Evolutionary conservation across 2,888 invertebrate species (phyloP), one percentile per base, ranked within the genome.

Genomic region (Clusia tigrina): DNA sequence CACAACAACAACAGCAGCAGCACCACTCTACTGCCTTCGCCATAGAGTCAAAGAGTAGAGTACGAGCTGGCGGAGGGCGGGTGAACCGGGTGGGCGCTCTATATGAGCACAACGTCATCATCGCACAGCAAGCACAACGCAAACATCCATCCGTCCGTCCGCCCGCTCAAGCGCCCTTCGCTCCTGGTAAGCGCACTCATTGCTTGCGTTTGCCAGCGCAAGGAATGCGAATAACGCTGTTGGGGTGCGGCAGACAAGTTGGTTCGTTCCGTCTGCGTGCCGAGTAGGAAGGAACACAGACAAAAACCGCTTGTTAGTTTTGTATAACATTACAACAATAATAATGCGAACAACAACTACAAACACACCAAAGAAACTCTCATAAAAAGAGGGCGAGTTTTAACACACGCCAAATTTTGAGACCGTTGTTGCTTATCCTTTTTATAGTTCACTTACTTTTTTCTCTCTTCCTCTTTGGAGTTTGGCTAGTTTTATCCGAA

Each of bases 211-310:
- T 15, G 22, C 20, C 9, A 51, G 12, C 17, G 54, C 54, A n/a
- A 60, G 60, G 48, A 46, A 60, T 42, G 60, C n/a, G 24, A 24
- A 9, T 12, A 12, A 18, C 15, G 24, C 24, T 46, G 46, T 20
- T 48, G 54, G 60, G 60, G 60, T 54, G 60, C 60, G 60, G 60
- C 54, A 24, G 48, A n/a, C n/a, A n/a, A n/a, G 58, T 15, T 24
- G 32, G 25, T 38, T n/a, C 12, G 32, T 9, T n/a, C n/a, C n/a
- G n/a, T n/a, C n/a, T n/a, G n/a, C n/a, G n/a, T n/a, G n/a, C n/a
- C n/a, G n/a, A n/a, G n/a, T n/a, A n/a, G n/a, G n/a, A n/a, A n/a
- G n/a, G n/a, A 32, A 32, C 32, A 12, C 6, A 6, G 12, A 32
- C 32, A 32, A 32, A 6, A 32, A 32, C 32, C 32, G 32, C 32